Evolutionary conservation across 2,888 invertebrate species (phyloP).

Genomic region (Mystacides longicornis): DNA sequence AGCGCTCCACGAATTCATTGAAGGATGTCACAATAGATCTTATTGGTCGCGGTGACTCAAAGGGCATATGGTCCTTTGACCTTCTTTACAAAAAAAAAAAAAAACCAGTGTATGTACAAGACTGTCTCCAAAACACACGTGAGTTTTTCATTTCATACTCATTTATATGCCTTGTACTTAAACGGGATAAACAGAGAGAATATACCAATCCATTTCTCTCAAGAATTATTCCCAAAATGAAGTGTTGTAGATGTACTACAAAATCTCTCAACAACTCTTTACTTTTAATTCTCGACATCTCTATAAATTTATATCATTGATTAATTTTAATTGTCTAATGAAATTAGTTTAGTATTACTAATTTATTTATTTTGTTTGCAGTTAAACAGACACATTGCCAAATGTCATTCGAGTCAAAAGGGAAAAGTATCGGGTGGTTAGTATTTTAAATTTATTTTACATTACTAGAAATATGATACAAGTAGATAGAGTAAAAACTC

Average conservation of each 20-base stretch:
- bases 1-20: no score
- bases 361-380: conserved; percentile 5
- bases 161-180: no score
- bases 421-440: conserved; percentile 4
- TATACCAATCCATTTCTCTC: no score
- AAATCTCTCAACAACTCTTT: background rate
- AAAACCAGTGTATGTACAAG: conserved; percentile 38
- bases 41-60: no score
- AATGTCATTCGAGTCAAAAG: conserved; percentile 7
- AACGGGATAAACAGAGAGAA: no score
- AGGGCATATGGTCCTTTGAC: no score
- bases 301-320: background rate
- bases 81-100: no score
- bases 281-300: background rate
- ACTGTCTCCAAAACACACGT: conserved; percentile 37
- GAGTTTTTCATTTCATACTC: background rate
- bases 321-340: background rate
- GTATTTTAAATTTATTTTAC: no score
- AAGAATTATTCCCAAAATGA: background rate
- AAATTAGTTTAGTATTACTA: background rate
- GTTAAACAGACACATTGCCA: conserved; percentile 11
- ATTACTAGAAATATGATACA: no score
- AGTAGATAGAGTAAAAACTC: no score
- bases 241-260: no score
- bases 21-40: no score